Evolutionary conservation across 2,113 vertebrate genomes (phyloP), one percentile per base, ranked within the genome.

Genomic region (Piliocolobus tephrosceles): DNA sequence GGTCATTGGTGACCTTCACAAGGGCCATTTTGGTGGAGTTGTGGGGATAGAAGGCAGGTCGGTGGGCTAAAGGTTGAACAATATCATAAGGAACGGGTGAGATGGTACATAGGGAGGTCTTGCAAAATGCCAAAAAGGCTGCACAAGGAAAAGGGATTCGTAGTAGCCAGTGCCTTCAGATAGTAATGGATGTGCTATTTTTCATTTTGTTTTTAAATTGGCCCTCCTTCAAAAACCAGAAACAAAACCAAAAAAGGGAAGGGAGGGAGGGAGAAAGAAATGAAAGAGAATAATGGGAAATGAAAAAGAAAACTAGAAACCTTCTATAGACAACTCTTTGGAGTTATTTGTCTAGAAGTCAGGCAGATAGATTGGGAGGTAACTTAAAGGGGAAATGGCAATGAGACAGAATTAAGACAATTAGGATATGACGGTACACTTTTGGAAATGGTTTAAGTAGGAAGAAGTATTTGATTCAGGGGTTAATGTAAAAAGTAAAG

Each of bases 151-250:
- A 80, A 61, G 3, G 25, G 4, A 66, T 72, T n/a, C 25, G 10
- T 81, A 32, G 16, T 55, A 45, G 18, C 35, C 47, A 47, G 5
- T 68, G 32, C 18, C 35, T 73, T 73, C 4, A 4, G 4, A 40
- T 81, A 40, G 50, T 40, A 32, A 43, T 5, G 8, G 20, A n/a
- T 47, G 43, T 27, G 27, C 35, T 78, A 1, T 30, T 79, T 89
- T 87, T 80, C 52, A 45, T 64, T 92, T 76, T 50, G 20, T 85
- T 66, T 86, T 93, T 76, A 81, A 75, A 89, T 85, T 91, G 85
- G 32, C 45, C 2, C 18, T 22, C 40, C 17, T 88, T 84, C 40
- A 16, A 11, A 66, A 40, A 30, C 43, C 3, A 84, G 66, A 22
- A 73, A 72, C 52, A 27, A 64, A n/a, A 2, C 5, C 61, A 6